Evolutionary conservation across 2,113 vertebrate genomes (phyloP).

Genomic region (Pelmatolapia mariae): DNA sequence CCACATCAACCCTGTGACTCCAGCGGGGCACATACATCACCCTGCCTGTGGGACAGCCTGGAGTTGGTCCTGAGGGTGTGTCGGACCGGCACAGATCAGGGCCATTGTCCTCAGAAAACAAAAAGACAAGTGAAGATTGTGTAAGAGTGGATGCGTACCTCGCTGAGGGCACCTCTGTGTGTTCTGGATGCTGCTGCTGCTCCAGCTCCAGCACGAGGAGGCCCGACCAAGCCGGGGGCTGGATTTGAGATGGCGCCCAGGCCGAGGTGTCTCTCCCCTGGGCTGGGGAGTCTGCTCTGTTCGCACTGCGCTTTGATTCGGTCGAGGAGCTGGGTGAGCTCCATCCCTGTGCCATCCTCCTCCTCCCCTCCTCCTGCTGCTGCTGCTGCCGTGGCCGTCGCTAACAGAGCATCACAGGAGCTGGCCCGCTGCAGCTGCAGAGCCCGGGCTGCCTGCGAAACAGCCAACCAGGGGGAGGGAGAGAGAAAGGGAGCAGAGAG

Average conservation of each 20-base stretch:
- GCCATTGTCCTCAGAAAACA: not conserved
- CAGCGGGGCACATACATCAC: not conserved
- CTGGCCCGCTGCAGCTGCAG: conserved; percentile 71
- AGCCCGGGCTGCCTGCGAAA: conserved; percentile 72
- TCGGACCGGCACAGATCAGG: conserved; percentile 30
- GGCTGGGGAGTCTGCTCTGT: conserved; percentile 26
- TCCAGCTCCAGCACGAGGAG: conserved; percentile 18
- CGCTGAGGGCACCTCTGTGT: conserved; percentile 41
- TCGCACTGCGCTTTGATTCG: conserved; percentile 83
- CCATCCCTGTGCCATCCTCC: conserved; percentile 94
- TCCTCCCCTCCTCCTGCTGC: conserved; percentile 69
- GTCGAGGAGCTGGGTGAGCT: conserved; percentile 83
- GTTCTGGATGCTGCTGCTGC: conserved; percentile 27
- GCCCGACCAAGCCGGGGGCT: conserved; percentile 22
- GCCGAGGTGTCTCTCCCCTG: not conserved
- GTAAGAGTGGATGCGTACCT: conserved; percentile 48
- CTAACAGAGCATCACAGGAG: conserved; percentile 60
- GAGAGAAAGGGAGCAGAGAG: not conserved
- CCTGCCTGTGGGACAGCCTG: not conserved
- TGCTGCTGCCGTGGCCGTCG: not conserved
- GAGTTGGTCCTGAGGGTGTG: conserved; percentile 43
- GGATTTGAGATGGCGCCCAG: conserved; percentile 27
- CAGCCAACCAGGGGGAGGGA: conserved; percentile 28
- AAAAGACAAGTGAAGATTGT: not conserved
- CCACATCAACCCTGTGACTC: not conserved